Evolutionary conservation across 2,888 invertebrate species (phyloP).

Genomic region (Leucophenga maculata): DNA sequence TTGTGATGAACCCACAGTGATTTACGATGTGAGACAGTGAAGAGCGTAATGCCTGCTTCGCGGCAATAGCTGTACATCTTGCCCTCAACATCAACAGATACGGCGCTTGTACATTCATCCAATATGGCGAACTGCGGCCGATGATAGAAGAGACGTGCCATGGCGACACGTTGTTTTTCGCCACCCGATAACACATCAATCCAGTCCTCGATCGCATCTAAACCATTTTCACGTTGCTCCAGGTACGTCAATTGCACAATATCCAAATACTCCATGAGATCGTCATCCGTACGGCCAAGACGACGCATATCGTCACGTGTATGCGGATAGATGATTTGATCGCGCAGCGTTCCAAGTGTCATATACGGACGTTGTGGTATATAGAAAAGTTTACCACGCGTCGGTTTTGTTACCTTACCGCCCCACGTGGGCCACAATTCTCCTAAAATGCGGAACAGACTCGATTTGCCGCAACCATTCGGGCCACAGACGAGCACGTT

Average conservation of each 20-base stretch:
- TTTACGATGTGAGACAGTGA: constrained; percentile 97
- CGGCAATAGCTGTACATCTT: constrained; percentile 96
- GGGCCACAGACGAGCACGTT: constrained; percentile 99
- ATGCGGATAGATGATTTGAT: constrained; percentile 97
- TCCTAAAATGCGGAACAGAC: constrained; percentile 95
- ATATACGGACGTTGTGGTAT: constrained; percentile 98
- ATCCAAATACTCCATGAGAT: constrained; percentile 83
- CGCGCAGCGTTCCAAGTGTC: constrained; percentile 94
- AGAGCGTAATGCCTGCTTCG: constrained; percentile 88
- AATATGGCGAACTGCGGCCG: constrained; percentile 98
- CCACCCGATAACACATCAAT: constrained; percentile 98
- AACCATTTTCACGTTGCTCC: constrained; percentile 86
- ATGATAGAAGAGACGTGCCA: constrained; percentile 98
- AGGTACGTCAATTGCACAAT: constrained; percentile 90
- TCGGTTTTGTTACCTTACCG: constrained; percentile 95
- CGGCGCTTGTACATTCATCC: constrained; percentile 99
- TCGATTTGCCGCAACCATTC: constrained; percentile 98
- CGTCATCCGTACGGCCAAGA: constrained; percentile 84
- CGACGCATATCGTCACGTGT: constrained; percentile 87
- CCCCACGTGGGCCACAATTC: constrained; percentile 98
- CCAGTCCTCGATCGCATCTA: constrained; percentile 97
- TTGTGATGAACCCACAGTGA: constrained; percentile 98
- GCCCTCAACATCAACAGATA: constrained; percentile 98
- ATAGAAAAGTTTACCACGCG: constrained; percentile 90
- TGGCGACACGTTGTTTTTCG: constrained; percentile 98